Evolutionary conservation across 2,888 invertebrate species (phyloP).

Genomic region (Cantharis rufa): DNA sequence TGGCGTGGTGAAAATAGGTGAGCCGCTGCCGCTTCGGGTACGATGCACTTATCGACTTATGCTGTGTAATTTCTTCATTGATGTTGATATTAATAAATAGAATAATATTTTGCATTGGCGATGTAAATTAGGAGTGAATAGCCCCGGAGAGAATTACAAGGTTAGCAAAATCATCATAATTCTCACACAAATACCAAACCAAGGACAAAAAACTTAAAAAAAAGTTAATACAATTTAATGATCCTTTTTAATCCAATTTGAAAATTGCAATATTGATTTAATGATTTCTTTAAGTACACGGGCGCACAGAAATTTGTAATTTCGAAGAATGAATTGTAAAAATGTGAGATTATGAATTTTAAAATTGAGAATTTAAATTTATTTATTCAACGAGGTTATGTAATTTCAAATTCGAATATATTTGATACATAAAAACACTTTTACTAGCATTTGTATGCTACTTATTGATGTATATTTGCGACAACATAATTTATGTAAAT

Average conservation of each 20-base stretch:
- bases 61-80: neutral
- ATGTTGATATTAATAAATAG: neutral
- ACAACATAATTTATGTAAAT: constrained; percentile 5
- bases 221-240: neutral
- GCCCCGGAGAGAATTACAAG: constrained; percentile 6
- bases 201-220: constrained; percentile 4
- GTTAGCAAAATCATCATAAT: constrained; percentile 13
- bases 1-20: neutral
- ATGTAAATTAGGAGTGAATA: constrained; percentile 10
- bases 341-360: neutral
- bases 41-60: neutral
- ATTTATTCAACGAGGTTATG: neutral
- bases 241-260: neutral
- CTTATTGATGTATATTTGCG: neutral
- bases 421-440: neutral
- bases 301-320: neutral
- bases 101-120: neutral
- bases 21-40: neutral
- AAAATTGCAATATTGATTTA: neutral
- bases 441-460: neutral
- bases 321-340: neutral
- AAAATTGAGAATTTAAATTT: neutral
- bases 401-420: neutral
- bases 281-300: neutral
- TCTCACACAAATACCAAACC: constrained; percentile 1